Percentiles rank a stretch among this genome's conserved stretches.
phyloP scores from a whole-genome alignment of 2,113 vertebrate species.

The Triplophysa tibetana region DNA sequence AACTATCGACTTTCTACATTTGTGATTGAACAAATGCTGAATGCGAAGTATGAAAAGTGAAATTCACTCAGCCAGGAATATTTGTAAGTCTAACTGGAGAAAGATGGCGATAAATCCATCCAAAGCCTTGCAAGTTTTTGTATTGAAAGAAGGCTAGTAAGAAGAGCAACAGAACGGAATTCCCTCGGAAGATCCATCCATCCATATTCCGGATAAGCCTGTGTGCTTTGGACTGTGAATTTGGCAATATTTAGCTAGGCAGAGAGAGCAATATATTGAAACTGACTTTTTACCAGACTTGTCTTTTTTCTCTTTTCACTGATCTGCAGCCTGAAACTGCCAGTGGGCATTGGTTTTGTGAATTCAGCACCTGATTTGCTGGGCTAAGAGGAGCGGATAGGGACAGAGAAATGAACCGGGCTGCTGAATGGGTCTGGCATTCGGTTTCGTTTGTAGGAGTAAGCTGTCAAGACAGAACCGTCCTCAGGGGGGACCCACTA shows the following conservation, averaged over 20 bases:
- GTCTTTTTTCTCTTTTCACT: conserved; percentile 43
- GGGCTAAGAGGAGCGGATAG: conserved; percentile 38
- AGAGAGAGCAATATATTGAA: conserved; percentile 46
- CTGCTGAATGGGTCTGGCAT: conserved; percentile 53
- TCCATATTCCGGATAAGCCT: conserved; percentile 37
- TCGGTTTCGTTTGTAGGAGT: conserved; percentile 61
- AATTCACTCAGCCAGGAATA: conserved; percentile 23
- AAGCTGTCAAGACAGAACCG: conserved; percentile 59
- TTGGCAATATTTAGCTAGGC: conserved; percentile 47
- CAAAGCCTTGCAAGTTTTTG: conserved; percentile 20
- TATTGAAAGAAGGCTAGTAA: conserved; percentile 22
- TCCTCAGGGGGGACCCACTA: conserved; percentile 52
- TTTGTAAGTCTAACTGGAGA: conserved; percentile 47
- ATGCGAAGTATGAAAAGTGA: conserved; percentile 30
- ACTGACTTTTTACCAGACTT: conserved; percentile 53
- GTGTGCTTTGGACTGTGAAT: conserved; percentile 39
- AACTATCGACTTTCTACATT: neutral
- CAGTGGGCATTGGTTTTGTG: conserved; percentile 51
- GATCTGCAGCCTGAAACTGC: conserved; percentile 58
- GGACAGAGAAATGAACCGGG: conserved; percentile 40
- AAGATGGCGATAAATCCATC: conserved; percentile 31
- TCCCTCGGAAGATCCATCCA: conserved; percentile 52
- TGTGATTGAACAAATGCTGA: neutral
- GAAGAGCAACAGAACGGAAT: conserved; percentile 35
- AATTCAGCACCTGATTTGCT: conserved; percentile 61